phyloP scores from a whole-genome alignment of 2,113 vertebrate genomes.

The Plotosus lineatus region DNA sequence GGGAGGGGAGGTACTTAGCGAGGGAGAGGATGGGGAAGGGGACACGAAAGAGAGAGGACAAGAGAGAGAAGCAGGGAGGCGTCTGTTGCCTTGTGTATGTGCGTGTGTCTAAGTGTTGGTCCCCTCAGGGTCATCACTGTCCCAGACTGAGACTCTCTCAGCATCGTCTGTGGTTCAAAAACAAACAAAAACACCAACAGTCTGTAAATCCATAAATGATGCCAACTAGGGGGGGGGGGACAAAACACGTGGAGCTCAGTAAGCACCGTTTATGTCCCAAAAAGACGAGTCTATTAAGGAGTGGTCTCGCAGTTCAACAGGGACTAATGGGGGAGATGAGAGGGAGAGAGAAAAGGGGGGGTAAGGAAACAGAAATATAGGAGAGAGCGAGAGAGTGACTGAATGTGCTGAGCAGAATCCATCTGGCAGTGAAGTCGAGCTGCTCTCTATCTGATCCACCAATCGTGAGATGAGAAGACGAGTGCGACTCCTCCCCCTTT shows the following conservation, averaged over 20 bases:
- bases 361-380: conserved; percentile 30
- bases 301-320: conserved; percentile 59
- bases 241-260: conserved; percentile 27
- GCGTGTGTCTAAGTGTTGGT: conserved; percentile 42
- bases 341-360: conserved; percentile 10
- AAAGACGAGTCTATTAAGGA: conserved; percentile 61
- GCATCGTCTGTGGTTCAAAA: conserved; percentile 29
- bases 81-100: conserved; percentile 39
- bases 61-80: conserved; percentile 12
- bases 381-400: conserved; percentile 24
- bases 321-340: conserved; percentile 48
- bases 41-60: neutral
- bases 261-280: conserved; percentile 63
- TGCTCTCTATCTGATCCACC: conserved; percentile 35
- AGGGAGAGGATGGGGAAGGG: conserved; percentile 38
- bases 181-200: conserved; percentile 16
- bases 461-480: conserved; percentile 63
- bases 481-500: conserved; percentile 18
- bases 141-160: conserved; percentile 17
- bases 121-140: conserved; percentile 43
- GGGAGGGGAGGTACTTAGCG: conserved; percentile 58
- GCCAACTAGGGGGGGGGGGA: conserved; percentile 26
- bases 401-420: conserved; percentile 47
- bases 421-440: conserved; percentile 56
- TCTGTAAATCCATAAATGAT: conserved; percentile 46